phyloP scores from a whole-genome alignment of 2,113 vertebrate species.

The Nothobranchius furzeri region DNA sequence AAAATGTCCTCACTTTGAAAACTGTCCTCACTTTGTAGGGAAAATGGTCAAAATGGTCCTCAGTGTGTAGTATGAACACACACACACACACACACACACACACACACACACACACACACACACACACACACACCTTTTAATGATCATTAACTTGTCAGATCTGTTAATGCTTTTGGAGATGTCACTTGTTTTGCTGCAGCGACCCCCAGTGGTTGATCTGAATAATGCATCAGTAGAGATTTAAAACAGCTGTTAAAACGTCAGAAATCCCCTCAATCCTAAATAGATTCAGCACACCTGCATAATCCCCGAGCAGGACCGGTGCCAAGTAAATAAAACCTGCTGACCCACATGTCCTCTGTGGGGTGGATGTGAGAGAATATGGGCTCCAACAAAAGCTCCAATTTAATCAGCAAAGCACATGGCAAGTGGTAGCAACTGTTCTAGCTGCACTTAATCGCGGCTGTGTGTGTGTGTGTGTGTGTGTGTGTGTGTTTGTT shows the following conservation, averaged over 20 bases:
- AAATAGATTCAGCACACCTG: conserved; percentile 37
- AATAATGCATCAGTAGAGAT: conserved; percentile 27
- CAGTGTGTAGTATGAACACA: no score
- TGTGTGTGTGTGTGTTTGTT: no score
- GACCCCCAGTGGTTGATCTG: conserved; percentile 62
- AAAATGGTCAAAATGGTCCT: no score
- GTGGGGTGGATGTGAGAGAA: conserved; percentile 30
- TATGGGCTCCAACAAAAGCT: conserved; percentile 50
- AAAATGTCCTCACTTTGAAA: no score
- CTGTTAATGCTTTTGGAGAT: background rate
- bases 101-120: no score
- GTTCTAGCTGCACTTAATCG: conserved; percentile 12
- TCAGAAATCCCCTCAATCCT: background rate
- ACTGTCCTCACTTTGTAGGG: no score
- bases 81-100: no score
- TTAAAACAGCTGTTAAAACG: conserved; percentile 38
- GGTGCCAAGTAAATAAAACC: conserved; percentile 4
- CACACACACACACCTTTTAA: background rate
- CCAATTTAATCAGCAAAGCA: conserved; percentile 13
- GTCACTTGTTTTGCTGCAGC: conserved; percentile 24
- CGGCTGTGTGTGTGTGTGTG: background rate
- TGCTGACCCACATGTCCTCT: conserved; percentile 58
- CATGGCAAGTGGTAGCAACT: conserved; percentile 11
- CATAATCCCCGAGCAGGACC: conserved; percentile 41
- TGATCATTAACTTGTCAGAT: background rate